Percentiles rank a stretch among this genome's conserved stretches.
Evolutionary conservation across 2,888 invertebrate species (phyloP).

Genomic region (Apodemia zela): DNA sequence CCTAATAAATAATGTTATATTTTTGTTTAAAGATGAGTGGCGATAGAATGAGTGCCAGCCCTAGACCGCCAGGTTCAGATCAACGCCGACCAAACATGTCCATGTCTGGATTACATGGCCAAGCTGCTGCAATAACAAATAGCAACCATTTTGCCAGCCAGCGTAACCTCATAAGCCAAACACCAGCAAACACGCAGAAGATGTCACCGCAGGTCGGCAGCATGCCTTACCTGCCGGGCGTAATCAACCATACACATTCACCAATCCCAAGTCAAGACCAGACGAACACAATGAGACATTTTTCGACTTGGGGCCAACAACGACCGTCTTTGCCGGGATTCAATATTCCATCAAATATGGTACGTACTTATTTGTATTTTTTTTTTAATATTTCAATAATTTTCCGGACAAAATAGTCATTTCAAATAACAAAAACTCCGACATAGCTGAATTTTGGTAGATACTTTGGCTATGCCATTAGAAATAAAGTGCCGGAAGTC

Average conservation of each 20-base stretch:
- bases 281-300: conserved; percentile 49
- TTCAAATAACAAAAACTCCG: too few relatives aligned
- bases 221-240: conserved; percentile 60
- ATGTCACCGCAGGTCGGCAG: conserved; percentile 51
- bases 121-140: conserved; percentile 36
- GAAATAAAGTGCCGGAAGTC: too few relatives aligned
- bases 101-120: conserved; percentile 27
- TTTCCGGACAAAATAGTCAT: too few relatives aligned
- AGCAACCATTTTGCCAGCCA: conserved; percentile 43
- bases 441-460: too few relatives aligned
- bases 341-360: conserved; percentile 55
- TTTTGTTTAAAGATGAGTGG: conserved; percentile 44
- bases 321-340: conserved; percentile 56
- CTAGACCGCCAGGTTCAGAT: conserved; percentile 50
- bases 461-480: too few relatives aligned
- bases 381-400: too few relatives aligned
- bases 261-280: conserved; percentile 43
- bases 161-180: conserved; percentile 33
- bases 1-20: not conserved
- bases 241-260: conserved; percentile 43
- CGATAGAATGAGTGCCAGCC: conserved; percentile 61
- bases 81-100: conserved; percentile 46
- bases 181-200: conserved; percentile 27
- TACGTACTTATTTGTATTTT: conserved; percentile 30
- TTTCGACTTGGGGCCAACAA: conserved; percentile 55